Percentiles rank a stretch among this genome's conserved stretches.
Conservation (phyloP, 2,797 vertebrate species). For the Cyprinella venusta region DNA sequence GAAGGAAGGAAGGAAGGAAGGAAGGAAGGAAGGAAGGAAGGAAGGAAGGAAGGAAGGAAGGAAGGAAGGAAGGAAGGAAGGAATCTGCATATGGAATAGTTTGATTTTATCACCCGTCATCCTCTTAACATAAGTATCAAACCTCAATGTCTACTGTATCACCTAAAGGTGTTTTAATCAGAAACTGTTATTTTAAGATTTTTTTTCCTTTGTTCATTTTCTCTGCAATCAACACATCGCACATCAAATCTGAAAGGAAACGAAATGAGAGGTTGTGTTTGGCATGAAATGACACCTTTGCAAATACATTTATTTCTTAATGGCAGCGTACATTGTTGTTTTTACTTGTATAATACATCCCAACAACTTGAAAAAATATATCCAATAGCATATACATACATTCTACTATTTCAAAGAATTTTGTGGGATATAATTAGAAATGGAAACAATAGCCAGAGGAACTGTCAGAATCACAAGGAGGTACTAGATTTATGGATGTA, state of each 20-base stretch:
- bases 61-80: not conserved
- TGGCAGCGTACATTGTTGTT: constrained; percentile 31
- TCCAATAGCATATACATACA: not conserved
- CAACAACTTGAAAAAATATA: not conserved
- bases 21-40: not conserved
- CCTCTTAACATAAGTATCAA: not conserved
- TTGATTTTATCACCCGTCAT: not conserved
- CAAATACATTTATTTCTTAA: constrained; percentile 36
- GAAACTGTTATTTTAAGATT: not conserved
- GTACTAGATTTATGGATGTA: constrained; percentile 1
- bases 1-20: not conserved
- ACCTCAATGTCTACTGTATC: not conserved
- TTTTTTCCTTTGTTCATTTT: not conserved
- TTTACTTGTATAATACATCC: constrained; percentile 37
- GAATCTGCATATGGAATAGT: not conserved
- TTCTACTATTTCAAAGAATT: constrained; percentile 5
- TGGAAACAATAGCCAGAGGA: not conserved
- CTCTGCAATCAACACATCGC: constrained; percentile 44
- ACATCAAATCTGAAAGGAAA: constrained; percentile 20
- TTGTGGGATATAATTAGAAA: constrained; percentile 23
- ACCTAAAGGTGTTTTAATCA: not conserved
- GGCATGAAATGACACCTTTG: constrained; percentile 33
- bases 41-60: not conserved
- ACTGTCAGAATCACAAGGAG: not conserved
- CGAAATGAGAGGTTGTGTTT: constrained; percentile 22